Evolutionary conservation across 2,797 vertebrate genomes (phyloP).

Genomic region (Brachyrhaphis roseni): DNA sequence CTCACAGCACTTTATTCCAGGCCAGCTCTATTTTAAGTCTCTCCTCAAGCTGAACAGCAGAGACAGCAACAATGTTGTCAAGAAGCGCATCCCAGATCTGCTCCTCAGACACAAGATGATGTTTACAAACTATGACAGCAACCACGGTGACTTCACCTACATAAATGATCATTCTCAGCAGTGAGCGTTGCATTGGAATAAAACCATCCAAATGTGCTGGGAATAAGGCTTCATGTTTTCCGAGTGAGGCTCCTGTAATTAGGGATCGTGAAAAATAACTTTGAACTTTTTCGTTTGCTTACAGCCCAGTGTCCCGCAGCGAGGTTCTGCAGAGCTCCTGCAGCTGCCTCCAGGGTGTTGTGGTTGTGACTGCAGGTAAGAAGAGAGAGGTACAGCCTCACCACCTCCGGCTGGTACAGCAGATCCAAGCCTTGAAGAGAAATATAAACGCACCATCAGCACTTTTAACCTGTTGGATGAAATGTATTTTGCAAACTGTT

Average conservation of each 20-base stretch:
- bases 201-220: neutral
- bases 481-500: neutral
- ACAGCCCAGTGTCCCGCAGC: slow-evolving; percentile 97
- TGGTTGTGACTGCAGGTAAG: slow-evolving; percentile 97
- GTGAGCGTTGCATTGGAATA: neutral
- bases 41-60: slow-evolving; percentile 15
- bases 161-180: neutral
- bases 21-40: slow-evolving; percentile 16
- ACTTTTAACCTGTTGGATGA: neutral
- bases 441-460: slow-evolving; percentile 6
- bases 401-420: slow-evolving; percentile 96
- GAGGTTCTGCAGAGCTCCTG: slow-evolving; percentile 96
- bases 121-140: slow-evolving; percentile 11
- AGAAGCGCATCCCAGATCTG: slow-evolving; percentile 18
- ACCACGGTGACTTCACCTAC: neutral
- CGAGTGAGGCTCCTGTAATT: neutral
- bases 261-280: slow-evolving; percentile 11
- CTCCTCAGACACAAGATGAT: slow-evolving; percentile 6
- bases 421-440: slow-evolving; percentile 89
- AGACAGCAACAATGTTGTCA: neutral
- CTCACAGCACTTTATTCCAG: slow-evolving; percentile 10
- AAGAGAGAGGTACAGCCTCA: slow-evolving; percentile 95
- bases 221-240: neutral
- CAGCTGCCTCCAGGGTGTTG: slow-evolving; percentile 96
- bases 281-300: slow-evolving; percentile 69